Evolutionary conservation across 2,113 vertebrate genomes (phyloP).

Genomic region (Nothoprocta pentlandii): DNA sequence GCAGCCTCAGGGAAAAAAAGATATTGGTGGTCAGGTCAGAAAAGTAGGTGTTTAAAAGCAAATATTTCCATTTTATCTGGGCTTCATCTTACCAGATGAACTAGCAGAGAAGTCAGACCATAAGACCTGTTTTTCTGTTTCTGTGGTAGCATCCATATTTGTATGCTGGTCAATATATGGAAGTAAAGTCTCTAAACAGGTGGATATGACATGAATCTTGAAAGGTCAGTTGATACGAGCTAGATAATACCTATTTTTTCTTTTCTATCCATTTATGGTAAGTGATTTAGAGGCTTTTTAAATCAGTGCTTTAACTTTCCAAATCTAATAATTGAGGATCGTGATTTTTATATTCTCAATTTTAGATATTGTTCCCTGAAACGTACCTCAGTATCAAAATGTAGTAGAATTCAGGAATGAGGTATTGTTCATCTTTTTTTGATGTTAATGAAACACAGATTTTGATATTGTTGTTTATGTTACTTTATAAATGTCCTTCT

Average conservation of each 20-base stretch:
- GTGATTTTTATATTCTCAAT: not conserved
- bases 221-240: not conserved
- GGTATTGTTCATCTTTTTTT: not conserved
- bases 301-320: not conserved
- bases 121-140: not conserved
- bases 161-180: not conserved
- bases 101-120: not conserved
- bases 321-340: not conserved
- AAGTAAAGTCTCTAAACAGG: not conserved
- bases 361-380: not conserved
- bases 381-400: not conserved
- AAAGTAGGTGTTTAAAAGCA: not conserved
- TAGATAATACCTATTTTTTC: rapidly evolving
- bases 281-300: not conserved
- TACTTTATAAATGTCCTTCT: not conserved
- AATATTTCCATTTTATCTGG: not conserved
- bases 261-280: not conserved
- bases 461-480: not conserved
- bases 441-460: not conserved
- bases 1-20: not conserved
- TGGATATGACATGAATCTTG: not conserved
- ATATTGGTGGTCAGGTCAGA: not conserved
- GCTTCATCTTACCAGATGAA: not conserved
- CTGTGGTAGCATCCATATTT: not conserved
- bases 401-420: not conserved